phyloP scores from a whole-genome alignment of 2,113 vertebrate genomes.

The Jacana jacana region DNA sequence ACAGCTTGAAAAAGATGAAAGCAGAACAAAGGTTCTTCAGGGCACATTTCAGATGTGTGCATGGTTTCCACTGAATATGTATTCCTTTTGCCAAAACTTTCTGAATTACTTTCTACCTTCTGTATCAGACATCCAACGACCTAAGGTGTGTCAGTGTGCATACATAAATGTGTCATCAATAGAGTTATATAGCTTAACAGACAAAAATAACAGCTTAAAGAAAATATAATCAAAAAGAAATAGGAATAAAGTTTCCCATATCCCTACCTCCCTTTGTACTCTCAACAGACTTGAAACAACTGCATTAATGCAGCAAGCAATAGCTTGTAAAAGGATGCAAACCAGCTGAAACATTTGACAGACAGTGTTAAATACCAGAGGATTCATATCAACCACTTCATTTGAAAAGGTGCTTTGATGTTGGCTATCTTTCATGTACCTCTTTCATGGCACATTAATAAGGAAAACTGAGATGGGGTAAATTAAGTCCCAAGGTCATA shows the following conservation, averaged over 20 bases:
- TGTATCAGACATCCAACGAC: too few relatives aligned
- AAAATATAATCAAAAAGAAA: slow-evolving; percentile 26
- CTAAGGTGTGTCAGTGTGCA: too few relatives aligned
- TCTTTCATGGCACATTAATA: slow-evolving; percentile 85
- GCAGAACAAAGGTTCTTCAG: too few relatives aligned
- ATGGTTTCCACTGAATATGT: too few relatives aligned
- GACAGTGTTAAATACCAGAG: slow-evolving; percentile 79
- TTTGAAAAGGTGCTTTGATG: slow-evolving; percentile 81
- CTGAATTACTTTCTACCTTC: too few relatives aligned
- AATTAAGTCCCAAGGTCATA: slow-evolving; percentile 80
- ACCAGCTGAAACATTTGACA: slow-evolving; percentile 81
- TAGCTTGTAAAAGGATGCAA: slow-evolving; percentile 81
- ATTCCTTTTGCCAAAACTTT: too few relatives aligned
- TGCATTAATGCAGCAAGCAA: slow-evolving; percentile 77
- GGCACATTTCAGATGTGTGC: too few relatives aligned
- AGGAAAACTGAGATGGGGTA: slow-evolving; percentile 78
- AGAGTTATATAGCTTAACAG: not conserved
- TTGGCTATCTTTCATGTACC: slow-evolving; percentile 80
- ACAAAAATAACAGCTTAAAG: slow-evolving; percentile 30
- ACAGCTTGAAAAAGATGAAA: too few relatives aligned
- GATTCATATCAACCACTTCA: slow-evolving; percentile 80
- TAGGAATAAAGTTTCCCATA: slow-evolving; percentile 18
- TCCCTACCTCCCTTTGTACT: not conserved
- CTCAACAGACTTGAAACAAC: slow-evolving; percentile 66
- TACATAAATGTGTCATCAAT: not conserved